Conservation (phyloP, 2,888 invertebrate genomes). For the Troides helena region DNA sequence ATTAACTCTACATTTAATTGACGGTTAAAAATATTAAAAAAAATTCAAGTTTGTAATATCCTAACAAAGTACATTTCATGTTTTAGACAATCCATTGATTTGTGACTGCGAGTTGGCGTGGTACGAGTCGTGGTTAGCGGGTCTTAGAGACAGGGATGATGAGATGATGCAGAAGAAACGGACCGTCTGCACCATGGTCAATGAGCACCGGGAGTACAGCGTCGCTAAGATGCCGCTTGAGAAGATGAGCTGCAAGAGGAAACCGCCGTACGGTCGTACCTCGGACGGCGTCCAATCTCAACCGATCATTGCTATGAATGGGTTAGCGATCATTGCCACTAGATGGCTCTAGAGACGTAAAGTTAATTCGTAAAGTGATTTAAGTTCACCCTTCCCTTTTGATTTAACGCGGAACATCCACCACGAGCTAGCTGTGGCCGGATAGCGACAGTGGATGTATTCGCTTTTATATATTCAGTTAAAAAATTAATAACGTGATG, state of each 20-base stretch:
- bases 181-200: slow-evolving; percentile 89
- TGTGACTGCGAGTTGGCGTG: slow-evolving; percentile 94
- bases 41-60: too few relatives aligned
- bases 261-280: slow-evolving; percentile 71
- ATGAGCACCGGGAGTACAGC: slow-evolving; percentile 90
- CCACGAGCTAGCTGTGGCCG: slow-evolving; percentile 74
- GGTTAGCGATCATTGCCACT: slow-evolving; percentile 50
- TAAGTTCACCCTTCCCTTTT: slow-evolving; percentile 38
- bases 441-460: slow-evolving; percentile 58
- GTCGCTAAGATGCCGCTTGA: slow-evolving; percentile 90
- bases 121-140: slow-evolving; percentile 91
- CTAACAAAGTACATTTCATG: not conserved
- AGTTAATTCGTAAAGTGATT: slow-evolving; percentile 31
- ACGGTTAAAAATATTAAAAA: too few relatives aligned
- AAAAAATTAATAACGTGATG: slow-evolving; percentile 56
- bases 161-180: slow-evolving; percentile 94
- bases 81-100: slow-evolving; percentile 90
- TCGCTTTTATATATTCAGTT: slow-evolving; percentile 52
- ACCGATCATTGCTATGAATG: slow-evolving; percentile 49
- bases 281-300: slow-evolving; percentile 50
- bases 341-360: slow-evolving; percentile 56
- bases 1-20: not conserved
- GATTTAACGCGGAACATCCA: slow-evolving; percentile 50
- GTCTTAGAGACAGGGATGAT: slow-evolving; percentile 89
- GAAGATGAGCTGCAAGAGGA: slow-evolving; percentile 90